Evolutionary conservation across 2,888 invertebrate species (phyloP), one percentile per base, ranked within the genome.

Genomic region (Tachina lurida): DNA sequence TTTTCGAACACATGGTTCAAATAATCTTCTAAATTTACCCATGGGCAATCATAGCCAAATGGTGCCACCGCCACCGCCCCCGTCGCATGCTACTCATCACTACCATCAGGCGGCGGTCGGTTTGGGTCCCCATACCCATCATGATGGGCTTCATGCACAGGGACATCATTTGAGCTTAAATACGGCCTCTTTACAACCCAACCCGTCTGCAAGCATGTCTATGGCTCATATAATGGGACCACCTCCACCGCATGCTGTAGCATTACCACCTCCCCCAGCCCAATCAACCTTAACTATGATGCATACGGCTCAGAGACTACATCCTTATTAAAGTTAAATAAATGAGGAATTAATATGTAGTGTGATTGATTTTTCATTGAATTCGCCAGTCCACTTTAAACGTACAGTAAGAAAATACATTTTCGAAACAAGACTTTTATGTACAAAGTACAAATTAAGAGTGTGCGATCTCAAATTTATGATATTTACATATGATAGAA

Each of bases 1-100:
- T 87, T 92, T 92, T 76, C 92, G 93, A 13, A 91, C 91, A 3
- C 93, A 93, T 85, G 91, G 90, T 0, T 90, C 89, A 52, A 90
- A 88, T 83, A 90, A 89, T 84, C 82, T 91, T 10, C 84, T 92
- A 1, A 89, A 89, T 67, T 85, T 91, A 15, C 91, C 92, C 0
- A 81, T 91, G 49, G 86, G 86, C 2, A 74, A 73, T 10, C 86
- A 89, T 58, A 87, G 88, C 13, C 86, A 87, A 71, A 75, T 84
- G 63, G 60, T 85, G 17, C 60, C 75, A 12, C 76, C 86, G 39
- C 79, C 76, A 58, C 68, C 70, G 47, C 83, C 60, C 13, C 65
- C 74, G 1, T 31, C 65, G 1, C 76, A 80, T 47, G 31, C 81
- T 12, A 31, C 80, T 22, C 84, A 87, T 79, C 81, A 86, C 22